Evolutionary conservation across 1,140 invertebrate genomes (phyloP).

Genomic region (Tetramorium alpestre): DNA sequence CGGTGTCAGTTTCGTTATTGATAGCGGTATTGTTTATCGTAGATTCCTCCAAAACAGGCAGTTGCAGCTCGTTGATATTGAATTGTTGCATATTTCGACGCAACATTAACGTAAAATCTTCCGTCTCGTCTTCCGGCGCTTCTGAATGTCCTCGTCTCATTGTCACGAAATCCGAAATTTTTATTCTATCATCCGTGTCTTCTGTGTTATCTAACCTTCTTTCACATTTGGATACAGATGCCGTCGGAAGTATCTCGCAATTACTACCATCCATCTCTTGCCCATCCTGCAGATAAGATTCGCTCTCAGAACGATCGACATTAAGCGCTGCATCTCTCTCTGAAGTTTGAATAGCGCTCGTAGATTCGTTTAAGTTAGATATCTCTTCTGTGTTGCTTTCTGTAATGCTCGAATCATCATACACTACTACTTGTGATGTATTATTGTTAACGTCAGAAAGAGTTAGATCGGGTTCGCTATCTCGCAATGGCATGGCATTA

Average conservation of each 20-base stretch:
- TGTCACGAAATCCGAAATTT: constrained; percentile 72
- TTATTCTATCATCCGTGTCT: neutral
- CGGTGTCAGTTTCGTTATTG: constrained; percentile 56
- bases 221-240: neutral
- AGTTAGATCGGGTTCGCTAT: neutral
- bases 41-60: constrained; percentile 71
- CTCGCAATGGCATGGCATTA: constrained; percentile 48
- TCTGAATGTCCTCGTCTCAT: constrained; percentile 59
- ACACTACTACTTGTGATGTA: neutral
- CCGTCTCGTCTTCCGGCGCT: constrained; percentile 69
- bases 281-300: neutral
- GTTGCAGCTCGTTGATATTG: constrained; percentile 74
- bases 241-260: neutral
- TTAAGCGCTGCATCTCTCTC: neutral
- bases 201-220: neutral
- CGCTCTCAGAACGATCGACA: neutral
- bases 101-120: constrained; percentile 77
- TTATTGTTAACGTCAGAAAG: constrained; percentile 22
- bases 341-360: neutral
- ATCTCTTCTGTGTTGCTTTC: constrained; percentile 1
- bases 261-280: neutral
- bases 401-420: constrained; percentile 19
- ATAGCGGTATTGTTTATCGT: constrained; percentile 4
- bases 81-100: constrained; percentile 65
- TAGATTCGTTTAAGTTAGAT: neutral